Base-by-base conservation (phyloP, 2,113 vertebrate genomes). In the Pseudolaguvia tuberculata region DNA sequence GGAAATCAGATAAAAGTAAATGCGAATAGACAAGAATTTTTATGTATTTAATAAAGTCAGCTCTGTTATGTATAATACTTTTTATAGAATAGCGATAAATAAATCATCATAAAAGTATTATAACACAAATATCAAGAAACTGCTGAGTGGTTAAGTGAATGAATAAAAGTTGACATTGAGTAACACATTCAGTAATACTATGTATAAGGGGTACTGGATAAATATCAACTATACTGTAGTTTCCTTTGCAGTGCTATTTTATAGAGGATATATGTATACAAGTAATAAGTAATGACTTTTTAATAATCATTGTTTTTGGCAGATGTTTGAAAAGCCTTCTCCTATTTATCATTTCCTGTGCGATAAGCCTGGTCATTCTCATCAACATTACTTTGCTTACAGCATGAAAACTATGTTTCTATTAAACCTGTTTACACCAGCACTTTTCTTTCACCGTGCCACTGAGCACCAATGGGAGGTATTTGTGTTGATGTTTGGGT, bases 401-500 rank as follows among this genome's bases (percentile, higher is more conserved):
- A 80, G 73, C 68, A 85, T 85, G 72, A 85, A 87, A 87, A 82
- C 69, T 66, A 56, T 57, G 45, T 80, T 82, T 88, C 85, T 83
- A 88, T 89, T 84, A 85, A 89, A 91, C 89, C 75, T 88, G 89
- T 87, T 58, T 70, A 82, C 82, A 81, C 79, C 91, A 92, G 93
- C 93, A 89, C 81, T 91, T 92, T 85, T 84, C 45, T 82, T 0
- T 74, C 88, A 84, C 88, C 89, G 90, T 87, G 84, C 79, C 86
- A 84, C 72, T 89, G 89, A 56, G 45, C 80, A 57, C 83, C 45
- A 91, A 91, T 86, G 78, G 42, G 23, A 13, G 80, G 86, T 17
- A 87, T 87, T 89, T 80, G 85, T 83, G 81, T 81, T 72, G 83
- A 76, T 80, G 84, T 86, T 82, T 78, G 68, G 68, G 79, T 85